phyloP scores from a whole-genome alignment of 2,113 vertebrate species.

The Campylorhamphus procurvoides region DNA sequence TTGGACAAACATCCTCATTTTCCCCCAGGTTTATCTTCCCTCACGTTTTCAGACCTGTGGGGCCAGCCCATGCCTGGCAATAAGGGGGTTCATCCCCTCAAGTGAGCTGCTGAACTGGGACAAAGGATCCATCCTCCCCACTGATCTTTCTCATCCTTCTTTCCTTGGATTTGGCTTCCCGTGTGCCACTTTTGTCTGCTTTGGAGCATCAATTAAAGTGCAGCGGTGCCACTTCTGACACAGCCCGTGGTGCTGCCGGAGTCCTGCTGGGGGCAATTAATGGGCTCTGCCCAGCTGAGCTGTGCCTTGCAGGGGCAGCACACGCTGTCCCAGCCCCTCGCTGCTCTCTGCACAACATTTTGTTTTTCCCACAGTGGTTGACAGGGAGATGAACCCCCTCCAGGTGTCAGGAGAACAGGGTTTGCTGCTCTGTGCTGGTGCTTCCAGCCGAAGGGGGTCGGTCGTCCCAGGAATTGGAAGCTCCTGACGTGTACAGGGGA shows the following conservation, averaged over 20 bases:
- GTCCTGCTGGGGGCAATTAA: neutral
- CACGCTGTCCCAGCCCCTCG: neutral
- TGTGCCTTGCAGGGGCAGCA: neutral
- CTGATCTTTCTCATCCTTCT: neutral
- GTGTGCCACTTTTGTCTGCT: neutral
- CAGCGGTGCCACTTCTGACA: neutral
- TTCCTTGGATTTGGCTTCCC: neutral
- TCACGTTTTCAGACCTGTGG: neutral
- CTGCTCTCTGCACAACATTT: neutral
- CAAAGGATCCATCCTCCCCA: neutral
- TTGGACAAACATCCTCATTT: neutral
- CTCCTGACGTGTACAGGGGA: fast-evolving
- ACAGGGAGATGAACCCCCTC: neutral
- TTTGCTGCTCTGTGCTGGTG: too few relatives aligned
- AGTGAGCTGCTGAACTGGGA: neutral
- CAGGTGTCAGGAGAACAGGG: too few relatives aligned
- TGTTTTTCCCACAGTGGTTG: neutral
- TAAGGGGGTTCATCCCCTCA: neutral
- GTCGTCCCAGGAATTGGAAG: neutral
- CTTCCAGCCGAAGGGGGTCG: neutral
- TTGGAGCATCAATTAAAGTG: neutral
- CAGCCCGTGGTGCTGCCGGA: neutral
- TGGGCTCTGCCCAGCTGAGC: neutral
- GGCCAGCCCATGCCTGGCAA: too few relatives aligned
- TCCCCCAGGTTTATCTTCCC: neutral